Percentiles rank a stretch among this genome's conserved stretches.
Evolutionary conservation across 2,888 invertebrate species (phyloP).

Genomic region (Apoda limacodes): DNA sequence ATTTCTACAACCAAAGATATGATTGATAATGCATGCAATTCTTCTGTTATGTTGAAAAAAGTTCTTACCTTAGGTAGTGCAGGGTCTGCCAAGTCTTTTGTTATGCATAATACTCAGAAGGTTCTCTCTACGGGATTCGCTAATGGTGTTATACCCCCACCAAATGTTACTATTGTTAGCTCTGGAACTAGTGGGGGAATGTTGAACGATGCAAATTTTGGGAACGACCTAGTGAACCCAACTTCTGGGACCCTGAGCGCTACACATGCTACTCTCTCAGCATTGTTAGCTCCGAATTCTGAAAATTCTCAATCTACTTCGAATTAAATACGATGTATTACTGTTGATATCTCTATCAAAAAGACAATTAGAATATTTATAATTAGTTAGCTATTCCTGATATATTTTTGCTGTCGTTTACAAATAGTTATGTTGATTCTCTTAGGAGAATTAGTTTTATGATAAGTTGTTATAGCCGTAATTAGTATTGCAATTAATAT

Average conservation of each 20-base stretch:
- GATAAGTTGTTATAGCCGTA: too few species aligned
- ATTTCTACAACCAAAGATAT: slow-evolving; percentile 63
- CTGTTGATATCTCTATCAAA: too few species aligned
- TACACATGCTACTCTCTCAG: slow-evolving; percentile 61
- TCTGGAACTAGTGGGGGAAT: slow-evolving; percentile 45
- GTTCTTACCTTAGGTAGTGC: slow-evolving; percentile 60
- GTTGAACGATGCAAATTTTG: slow-evolving; percentile 31
- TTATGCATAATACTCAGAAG: slow-evolving; percentile 66
- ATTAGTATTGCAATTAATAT: too few species aligned
- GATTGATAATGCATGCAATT: slow-evolving; percentile 64
- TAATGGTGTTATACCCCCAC: slow-evolving; percentile 52
- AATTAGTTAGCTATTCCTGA: too few species aligned
- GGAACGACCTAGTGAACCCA: slow-evolving; percentile 34
- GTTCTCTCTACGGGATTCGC: slow-evolving; percentile 58
- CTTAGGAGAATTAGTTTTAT: too few species aligned
- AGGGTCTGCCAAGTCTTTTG: slow-evolving; percentile 57
- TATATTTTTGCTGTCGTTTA: too few species aligned
- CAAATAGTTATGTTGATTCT: too few species aligned
- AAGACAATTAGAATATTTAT: too few species aligned
- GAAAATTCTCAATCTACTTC: slow-evolving; percentile 29
- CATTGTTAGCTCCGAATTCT: slow-evolving; percentile 43
- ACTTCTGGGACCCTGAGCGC: slow-evolving; percentile 56
- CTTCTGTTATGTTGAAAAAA: slow-evolving; percentile 64
- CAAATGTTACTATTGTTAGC: slow-evolving; percentile 61
- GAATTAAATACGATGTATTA: too few species aligned